phyloP scores from a whole-genome alignment of 2,888 invertebrate species.

The Falcaria lacertinaria region DNA sequence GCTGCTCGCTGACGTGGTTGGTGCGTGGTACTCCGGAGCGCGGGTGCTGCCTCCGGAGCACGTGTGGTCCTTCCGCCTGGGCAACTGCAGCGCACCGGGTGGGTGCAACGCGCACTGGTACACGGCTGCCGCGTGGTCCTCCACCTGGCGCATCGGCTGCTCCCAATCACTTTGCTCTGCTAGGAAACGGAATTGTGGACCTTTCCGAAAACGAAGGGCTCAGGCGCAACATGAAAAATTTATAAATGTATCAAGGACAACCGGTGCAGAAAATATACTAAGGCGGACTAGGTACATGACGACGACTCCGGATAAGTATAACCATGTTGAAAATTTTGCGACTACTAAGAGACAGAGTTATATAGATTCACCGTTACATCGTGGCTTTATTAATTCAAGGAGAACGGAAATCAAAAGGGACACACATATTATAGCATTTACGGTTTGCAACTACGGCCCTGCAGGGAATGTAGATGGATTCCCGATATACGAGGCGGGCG shows the following conservation, averaged over 20 bases:
- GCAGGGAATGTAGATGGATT: constrained; percentile 71
- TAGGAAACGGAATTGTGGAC: constrained; percentile 49
- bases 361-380: constrained; percentile 51
- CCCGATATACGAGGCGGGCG: constrained; percentile 64
- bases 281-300: constrained; percentile 56
- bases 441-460: constrained; percentile 71
- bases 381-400: constrained; percentile 32
- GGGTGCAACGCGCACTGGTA: constrained; percentile 72
- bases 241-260: constrained; percentile 19
- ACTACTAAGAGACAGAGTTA: constrained; percentile 20
- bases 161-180: constrained; percentile 66
- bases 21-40: constrained; percentile 69
- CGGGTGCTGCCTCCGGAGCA: constrained; percentile 54
- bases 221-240: constrained; percentile 5
- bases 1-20: constrained; percentile 63
- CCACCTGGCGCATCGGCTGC: constrained; percentile 69
- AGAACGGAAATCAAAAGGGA: not conserved
- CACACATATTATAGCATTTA: constrained; percentile 57
- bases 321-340: constrained; percentile 43
- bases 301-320: constrained; percentile 27
- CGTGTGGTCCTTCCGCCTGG: constrained; percentile 57
- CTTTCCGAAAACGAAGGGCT: constrained; percentile 46
- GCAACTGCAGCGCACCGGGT: constrained; percentile 62
- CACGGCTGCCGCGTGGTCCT: constrained; percentile 66
- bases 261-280: constrained; percentile 40